These are phyloP conservation scores for Cyclophora punctaria DNA, from an alignment of 2,888 invertebrate genomes.

Conservation along the genomic window DNA sequence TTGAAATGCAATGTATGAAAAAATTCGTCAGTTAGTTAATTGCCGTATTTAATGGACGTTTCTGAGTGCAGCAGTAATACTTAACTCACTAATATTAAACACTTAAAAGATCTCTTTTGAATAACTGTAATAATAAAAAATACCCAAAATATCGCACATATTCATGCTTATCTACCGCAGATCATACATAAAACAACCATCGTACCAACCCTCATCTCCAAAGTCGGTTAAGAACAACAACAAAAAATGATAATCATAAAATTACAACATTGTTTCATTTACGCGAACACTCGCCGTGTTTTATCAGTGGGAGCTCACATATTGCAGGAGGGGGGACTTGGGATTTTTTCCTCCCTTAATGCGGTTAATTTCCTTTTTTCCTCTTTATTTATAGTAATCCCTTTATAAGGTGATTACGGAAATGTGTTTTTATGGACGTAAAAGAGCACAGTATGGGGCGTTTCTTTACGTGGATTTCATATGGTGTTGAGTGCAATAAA, in stretches of 20 bases:
- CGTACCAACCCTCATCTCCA: background rate
- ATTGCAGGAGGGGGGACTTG: conserved; percentile 59
- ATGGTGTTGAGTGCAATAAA: conserved; percentile 23
- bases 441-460: conserved; percentile 70
- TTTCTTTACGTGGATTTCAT: conserved; percentile 36
- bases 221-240: conserved; percentile 1
- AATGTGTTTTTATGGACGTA: conserved; percentile 74
- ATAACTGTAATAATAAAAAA: too few relatives aligned
- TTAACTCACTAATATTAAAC: too few relatives aligned
- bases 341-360: conserved; percentile 67
- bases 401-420: conserved; percentile 76
- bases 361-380: conserved; percentile 75
- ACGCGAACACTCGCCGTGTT: conserved; percentile 62
- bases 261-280: conserved; percentile 69
- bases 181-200: conserved; percentile 3
- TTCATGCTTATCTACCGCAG: too few relatives aligned
- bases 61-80: too few relatives aligned
- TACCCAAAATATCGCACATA: too few relatives aligned
- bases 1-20: too few relatives aligned
- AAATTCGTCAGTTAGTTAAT: too few relatives aligned
- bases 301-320: conserved; percentile 72
- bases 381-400: conserved; percentile 76
- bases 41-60: too few relatives aligned
- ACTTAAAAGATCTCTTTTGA: too few relatives aligned
- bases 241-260: conserved; percentile 34